Evolutionary conservation across 2,888 invertebrate genomes (phyloP), one percentile per base, ranked within the genome.

Genomic region (Brachylomia viminalis): DNA sequence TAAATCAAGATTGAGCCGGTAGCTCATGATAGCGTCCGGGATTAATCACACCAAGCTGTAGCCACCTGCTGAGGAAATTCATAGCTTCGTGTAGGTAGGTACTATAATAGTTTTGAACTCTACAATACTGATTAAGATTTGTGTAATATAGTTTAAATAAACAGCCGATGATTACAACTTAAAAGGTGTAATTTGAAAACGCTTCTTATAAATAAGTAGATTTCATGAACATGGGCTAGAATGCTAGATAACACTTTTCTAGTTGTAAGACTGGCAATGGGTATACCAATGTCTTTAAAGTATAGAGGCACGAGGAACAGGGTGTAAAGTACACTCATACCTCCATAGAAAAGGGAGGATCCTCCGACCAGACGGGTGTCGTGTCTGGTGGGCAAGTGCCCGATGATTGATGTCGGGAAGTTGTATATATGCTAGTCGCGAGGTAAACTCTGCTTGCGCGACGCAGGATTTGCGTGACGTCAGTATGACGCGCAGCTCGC

Each of bases 1-100:
- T 64, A 54, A 54, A 82, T 49, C 47, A 64, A 33, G 54, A 68
- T 66, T 82, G 54, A 82, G 56, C 65, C 71, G 82, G 71, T 69
- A 30, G 61, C 45, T 66, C 56, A 69, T 66, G 82, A 71, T 66
- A 82, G 52, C 69, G 20, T 62, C 70, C 68, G 72, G 68, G 68
- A 80, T 77, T 69, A 77, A 77, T 77, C 64, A 77, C 47, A 54
- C 27, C 52, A 65, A 77, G 47, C 47, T 68, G 20, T 23, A 52
- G 52, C 30, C 10, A 67, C 54, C 56, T 30, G 15, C 30, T 52
- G 17, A 73, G 56, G 8, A 33, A 33, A 33, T 72, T 42, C 20
- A 76, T 33, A 38, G 52, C 15, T 65, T 15, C 17, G 2, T 49
- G 20, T 30, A 23, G 15, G 56, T 33, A 23, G 15, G 56, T 33